Conservation (phyloP, 2,888 invertebrate species). For the Mesochorus sp. region DNA sequence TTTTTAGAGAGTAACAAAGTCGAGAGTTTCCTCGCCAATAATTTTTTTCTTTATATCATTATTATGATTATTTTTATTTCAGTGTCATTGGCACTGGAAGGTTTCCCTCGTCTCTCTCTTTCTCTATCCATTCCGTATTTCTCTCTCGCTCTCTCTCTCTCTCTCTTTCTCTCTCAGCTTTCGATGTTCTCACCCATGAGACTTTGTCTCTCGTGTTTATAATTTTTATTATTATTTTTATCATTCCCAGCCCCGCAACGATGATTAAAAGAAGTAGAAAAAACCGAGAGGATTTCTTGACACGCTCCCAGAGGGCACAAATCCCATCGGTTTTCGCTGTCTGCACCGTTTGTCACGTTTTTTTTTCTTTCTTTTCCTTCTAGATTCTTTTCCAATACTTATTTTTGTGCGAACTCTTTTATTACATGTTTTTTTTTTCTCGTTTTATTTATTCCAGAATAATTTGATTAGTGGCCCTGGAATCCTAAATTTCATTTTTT, state of each 20-base stretch:
- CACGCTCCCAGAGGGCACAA: background rate
- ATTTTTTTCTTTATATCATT: conserved; percentile 24
- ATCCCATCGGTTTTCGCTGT: background rate
- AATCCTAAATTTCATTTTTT: conserved; percentile 27
- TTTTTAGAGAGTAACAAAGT: conserved; percentile 13
- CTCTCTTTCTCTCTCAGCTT: conserved; percentile 3
- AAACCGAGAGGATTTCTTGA: background rate
- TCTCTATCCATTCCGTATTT: conserved; percentile 3
- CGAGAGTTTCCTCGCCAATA: conserved; percentile 26
- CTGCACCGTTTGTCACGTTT: background rate
- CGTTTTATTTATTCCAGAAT: conserved; percentile 42
- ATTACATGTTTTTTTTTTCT: background rate
- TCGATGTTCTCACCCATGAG: conserved; percentile 2
- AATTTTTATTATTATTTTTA: background rate
- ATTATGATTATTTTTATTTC: conserved; percentile 45
- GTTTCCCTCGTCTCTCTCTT: conserved; percentile 9
- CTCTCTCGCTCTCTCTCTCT: background rate
- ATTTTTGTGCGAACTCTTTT: background rate
- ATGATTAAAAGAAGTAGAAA: background rate
- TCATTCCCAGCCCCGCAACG: background rate
- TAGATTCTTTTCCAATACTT: background rate
- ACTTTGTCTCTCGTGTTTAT: conserved; percentile 1
- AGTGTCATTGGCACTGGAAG: conserved; percentile 61
- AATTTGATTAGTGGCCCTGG: conserved; percentile 49
- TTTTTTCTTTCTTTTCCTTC: conserved; percentile 6